Evolutionary conservation across 2,888 invertebrate species (phyloP).

Genomic region (Noctua fimbriata): DNA sequence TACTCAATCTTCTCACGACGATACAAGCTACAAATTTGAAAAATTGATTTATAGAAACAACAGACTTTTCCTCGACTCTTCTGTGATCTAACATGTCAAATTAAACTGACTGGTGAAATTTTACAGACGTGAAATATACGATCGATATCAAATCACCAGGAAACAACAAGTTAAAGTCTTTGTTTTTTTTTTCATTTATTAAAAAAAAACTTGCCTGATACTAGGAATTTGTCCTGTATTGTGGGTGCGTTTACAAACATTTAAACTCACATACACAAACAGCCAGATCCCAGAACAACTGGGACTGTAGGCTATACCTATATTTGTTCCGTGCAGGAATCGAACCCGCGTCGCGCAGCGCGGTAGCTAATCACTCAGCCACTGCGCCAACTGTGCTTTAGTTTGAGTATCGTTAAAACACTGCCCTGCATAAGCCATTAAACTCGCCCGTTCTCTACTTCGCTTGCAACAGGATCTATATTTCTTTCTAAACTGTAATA

Average conservation of each 20-base stretch:
- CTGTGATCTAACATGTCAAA: neutral
- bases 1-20: neutral
- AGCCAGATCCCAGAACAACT: too few relatives aligned
- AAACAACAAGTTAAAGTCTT: neutral
- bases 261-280: too few relatives aligned
- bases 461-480: constrained; percentile 48
- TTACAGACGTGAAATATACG: neutral
- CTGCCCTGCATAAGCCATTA: neutral
- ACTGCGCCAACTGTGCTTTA: neutral
- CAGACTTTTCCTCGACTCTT: neutral
- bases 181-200: too few relatives aligned
- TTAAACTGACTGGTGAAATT: neutral
- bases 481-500: constrained; percentile 55
- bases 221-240: too few relatives aligned
- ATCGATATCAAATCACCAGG: neutral
- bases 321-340: too few relatives aligned
- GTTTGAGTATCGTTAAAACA: constrained; percentile 8
- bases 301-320: too few relatives aligned
- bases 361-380: too few relatives aligned
- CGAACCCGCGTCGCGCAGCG: too few relatives aligned
- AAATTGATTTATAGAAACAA: neutral
- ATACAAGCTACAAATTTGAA: neutral
- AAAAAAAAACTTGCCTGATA: too few relatives aligned
- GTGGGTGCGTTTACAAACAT: too few relatives aligned
- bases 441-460: constrained; percentile 18